Percentiles rank a stretch among this genome's conserved stretches.
These are phyloP conservation scores for Platyscapa corneri DNA, from an alignment of 1,140 invertebrate species.

Conservation along the genomic window DNA sequence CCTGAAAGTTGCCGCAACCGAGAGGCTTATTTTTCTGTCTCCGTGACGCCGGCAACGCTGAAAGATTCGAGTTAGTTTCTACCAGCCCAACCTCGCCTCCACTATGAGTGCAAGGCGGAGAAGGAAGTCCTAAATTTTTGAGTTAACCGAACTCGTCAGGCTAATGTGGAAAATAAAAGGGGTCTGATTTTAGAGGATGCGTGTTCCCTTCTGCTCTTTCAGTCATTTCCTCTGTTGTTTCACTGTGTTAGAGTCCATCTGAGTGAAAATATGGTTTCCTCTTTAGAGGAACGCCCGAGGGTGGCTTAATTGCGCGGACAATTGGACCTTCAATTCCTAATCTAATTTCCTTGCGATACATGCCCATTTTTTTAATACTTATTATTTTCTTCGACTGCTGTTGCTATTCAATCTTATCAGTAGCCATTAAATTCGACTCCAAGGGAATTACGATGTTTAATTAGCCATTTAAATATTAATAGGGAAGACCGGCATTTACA, in stretches of 20 bases:
- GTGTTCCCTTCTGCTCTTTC: neutral
- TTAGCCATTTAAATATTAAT: too few relatives aligned
- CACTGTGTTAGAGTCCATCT: neutral
- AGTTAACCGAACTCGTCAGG: slow-evolving; percentile 26
- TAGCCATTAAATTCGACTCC: neutral
- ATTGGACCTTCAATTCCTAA: neutral
- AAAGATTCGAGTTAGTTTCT: neutral
- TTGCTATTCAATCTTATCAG: neutral
- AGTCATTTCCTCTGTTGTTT: slow-evolving; percentile 13
- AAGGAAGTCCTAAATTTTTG: slow-evolving; percentile 47
- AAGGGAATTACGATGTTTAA: too few relatives aligned
- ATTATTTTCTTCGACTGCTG: neutral
- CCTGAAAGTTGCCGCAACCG: slow-evolving; percentile 16
- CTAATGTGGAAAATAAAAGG: slow-evolving; percentile 41
- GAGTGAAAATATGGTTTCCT: slow-evolving; percentile 42
- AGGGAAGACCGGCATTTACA: too few relatives aligned
- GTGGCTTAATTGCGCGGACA: neutral
- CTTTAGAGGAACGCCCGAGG: slow-evolving; percentile 1
- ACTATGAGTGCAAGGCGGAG: neutral
- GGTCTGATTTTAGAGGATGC: slow-evolving; percentile 24
- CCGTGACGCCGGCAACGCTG: slow-evolving; percentile 1
- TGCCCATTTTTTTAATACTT: neutral
- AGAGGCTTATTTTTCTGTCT: slow-evolving; percentile 10
- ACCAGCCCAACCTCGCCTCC: neutral
- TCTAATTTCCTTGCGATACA: neutral